Percentiles rank a stretch among this genome's conserved stretches.
phyloP scores from a whole-genome alignment of 1,140 invertebrate genomes.

The Dendrolimus kikuchii region DNA sequence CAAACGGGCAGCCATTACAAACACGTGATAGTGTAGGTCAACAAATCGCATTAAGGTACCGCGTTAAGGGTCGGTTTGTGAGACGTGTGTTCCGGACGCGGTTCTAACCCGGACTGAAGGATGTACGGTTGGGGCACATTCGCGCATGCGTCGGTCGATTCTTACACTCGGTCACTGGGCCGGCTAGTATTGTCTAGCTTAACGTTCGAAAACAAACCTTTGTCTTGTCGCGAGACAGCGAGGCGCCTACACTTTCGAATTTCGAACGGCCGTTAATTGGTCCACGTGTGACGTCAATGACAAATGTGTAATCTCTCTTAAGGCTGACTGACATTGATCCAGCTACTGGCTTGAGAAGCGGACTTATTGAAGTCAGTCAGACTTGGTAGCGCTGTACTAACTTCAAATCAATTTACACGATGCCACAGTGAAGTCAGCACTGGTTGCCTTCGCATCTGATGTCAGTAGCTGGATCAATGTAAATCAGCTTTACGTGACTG shows the following conservation, averaged over 20 bases:
- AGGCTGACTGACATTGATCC: too few species aligned
- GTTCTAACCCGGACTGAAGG: conserved; percentile 43
- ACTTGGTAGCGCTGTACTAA: too few species aligned
- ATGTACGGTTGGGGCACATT: conserved; percentile 19
- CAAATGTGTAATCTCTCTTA: background rate
- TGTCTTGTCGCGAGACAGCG: conserved; percentile 43
- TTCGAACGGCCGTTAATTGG: conserved; percentile 22
- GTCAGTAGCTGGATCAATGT: too few species aligned
- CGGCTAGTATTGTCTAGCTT: conserved; percentile 24
- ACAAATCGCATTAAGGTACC: conserved; percentile 41
- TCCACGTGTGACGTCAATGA: conserved; percentile 37
- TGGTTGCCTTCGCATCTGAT: too few species aligned
- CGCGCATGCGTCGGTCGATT: conserved; percentile 54
- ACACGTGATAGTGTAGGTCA: conserved; percentile 54
- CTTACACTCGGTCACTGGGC: conserved; percentile 58
- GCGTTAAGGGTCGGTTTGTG: conserved; percentile 3
- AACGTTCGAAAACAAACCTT: conserved; percentile 50
- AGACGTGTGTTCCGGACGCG: conserved; percentile 40
- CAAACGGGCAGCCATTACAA: conserved; percentile 34
- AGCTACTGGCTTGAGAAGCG: too few species aligned
- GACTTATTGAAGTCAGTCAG: too few species aligned
- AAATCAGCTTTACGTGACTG: too few species aligned
- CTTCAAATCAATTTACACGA: too few species aligned
- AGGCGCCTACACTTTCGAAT: conserved; percentile 27
- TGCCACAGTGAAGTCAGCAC: too few species aligned